Evolutionary conservation across 1,140 invertebrate genomes (phyloP), one percentile per base, ranked within the genome.

Genomic region (Lepidurus couesii): DNA sequence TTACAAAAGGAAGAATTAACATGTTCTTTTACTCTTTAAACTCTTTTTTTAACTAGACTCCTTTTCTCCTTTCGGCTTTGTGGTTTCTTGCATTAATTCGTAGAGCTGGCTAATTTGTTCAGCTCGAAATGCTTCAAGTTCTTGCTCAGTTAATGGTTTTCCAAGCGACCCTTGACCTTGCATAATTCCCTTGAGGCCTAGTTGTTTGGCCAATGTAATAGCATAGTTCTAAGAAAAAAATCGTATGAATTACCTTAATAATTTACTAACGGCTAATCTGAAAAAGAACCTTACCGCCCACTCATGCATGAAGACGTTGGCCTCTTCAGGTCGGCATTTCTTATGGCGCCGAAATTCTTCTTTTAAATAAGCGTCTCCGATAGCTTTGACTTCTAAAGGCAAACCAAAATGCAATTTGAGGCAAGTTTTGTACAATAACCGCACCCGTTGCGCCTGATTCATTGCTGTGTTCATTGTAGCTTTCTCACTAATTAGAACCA

Each of bases 341-440:
- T 95, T 93, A 83, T 97, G 95, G 75, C 92, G 86, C 82, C 90
- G 90, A 85, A 98, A 98, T 85, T 98, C 95, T 82, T 95, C 94
- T 82, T 90, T 90, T 0, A 92, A 92, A 85, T 98, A 98, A 80
- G 76, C 44, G 47, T 79, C 78, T n/a, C 86, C 86, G 16, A 87
- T 74, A 3, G 83, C 83, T 81, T 90, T 88, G 75, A 96, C 84
- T 83, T 94, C 92, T 7, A 85, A 79, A 0, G 95, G 95, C 45
- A 97, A 83, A 26, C 93, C 92, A 81, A 93, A 86, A 83, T 97
- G 95, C 73, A 97, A 86, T 82, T 91, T 90, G 80, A 97, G 88
- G 84, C 97, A 92, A 10, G 92, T 90, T 87, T 97, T 97, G 83
- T 96, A 97, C n/a, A 97, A 84, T 74, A 89, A 86, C 78, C 91